These are phyloP conservation scores for Erannis defoliaria DNA, from an alignment of 2,888 invertebrate species.

Conservation along the genomic window DNA sequence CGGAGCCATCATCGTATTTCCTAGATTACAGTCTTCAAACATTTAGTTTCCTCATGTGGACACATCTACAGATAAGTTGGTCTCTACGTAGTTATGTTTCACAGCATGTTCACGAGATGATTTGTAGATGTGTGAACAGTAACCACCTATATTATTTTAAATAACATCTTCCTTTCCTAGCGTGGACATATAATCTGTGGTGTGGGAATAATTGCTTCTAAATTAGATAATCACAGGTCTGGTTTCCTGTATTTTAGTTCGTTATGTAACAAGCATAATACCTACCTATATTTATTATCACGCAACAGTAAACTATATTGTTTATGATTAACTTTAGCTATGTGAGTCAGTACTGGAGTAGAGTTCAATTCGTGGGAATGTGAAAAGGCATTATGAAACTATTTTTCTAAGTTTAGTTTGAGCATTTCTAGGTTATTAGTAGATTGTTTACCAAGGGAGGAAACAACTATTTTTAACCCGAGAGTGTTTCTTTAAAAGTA, in stretches of 20 bases:
- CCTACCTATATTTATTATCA: constrained; percentile 28
- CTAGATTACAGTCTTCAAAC: neutral
- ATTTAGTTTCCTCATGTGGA: neutral
- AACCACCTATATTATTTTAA: constrained; percentile 21
- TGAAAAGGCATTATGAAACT: neutral
- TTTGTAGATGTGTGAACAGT: constrained; percentile 39
- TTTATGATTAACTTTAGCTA: constrained; percentile 13
- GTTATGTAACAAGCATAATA: constrained; percentile 38
- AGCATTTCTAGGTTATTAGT: no score
- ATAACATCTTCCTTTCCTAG: constrained; percentile 40
- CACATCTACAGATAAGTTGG: neutral
- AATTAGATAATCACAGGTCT: constrained; percentile 43
- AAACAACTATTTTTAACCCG: no score
- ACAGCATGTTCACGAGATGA: constrained; percentile 38
- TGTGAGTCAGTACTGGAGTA: neutral
- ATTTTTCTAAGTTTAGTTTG: neutral
- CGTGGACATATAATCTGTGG: constrained; percentile 40
- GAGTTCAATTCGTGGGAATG: neutral
- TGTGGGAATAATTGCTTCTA: constrained; percentile 43
- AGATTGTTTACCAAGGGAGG: no score
- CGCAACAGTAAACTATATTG: constrained; percentile 17
- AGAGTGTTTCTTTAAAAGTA: no score
- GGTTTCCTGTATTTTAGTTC: constrained; percentile 43
- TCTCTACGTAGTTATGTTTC: constrained; percentile 25
- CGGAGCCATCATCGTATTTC: neutral